A percentile compares a stretch with the other conserved stretches of the same genome.
Conservation (phyloP, 2,113 vertebrate genomes). For the Cynoglossus semilaevis region DNA sequence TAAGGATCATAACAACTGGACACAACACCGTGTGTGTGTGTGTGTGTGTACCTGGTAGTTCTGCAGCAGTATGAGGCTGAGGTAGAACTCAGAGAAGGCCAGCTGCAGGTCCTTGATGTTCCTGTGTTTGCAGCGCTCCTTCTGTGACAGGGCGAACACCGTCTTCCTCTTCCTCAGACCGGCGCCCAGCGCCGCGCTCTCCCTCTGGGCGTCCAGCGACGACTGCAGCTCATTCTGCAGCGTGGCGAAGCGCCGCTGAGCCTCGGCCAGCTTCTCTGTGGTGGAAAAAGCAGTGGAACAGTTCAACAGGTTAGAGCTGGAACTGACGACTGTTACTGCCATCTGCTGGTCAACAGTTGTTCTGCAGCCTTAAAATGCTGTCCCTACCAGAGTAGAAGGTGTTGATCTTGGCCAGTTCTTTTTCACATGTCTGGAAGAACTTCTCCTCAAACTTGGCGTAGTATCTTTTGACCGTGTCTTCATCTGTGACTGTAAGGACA, state of each 20-base stretch:
- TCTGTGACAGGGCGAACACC: slow-evolving; percentile 94
- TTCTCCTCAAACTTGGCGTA: slow-evolving; percentile 99
- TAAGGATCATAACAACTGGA: too few species aligned
- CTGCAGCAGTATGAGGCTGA: slow-evolving; percentile 98
- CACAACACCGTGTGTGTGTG: not conserved
- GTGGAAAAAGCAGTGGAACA: not conserved
- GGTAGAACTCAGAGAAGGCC: slow-evolving; percentile 99
- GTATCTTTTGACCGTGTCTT: slow-evolving; percentile 95
- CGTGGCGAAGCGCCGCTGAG: slow-evolving; percentile 92
- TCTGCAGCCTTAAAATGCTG: not conserved
- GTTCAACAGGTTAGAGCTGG: not conserved
- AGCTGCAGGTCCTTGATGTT: slow-evolving; percentile 97
- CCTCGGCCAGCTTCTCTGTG: slow-evolving; percentile 95
- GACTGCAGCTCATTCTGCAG: slow-evolving; percentile 96
- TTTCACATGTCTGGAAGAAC: slow-evolving; percentile 98
- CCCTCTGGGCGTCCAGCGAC: slow-evolving; percentile 91
- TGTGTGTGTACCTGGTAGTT: slow-evolving; percentile 89
- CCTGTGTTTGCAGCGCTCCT: slow-evolving; percentile 93
- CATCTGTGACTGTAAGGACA: slow-evolving; percentile 85
- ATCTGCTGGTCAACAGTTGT: too few species aligned
- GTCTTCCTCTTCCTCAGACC: slow-evolving; percentile 86
- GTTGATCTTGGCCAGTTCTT: slow-evolving; percentile 99
- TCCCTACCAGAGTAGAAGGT: slow-evolving; percentile 97
- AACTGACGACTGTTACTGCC: not conserved
- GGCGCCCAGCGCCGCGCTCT: slow-evolving; percentile 75